phyloP scores from a whole-genome alignment of 2,797 vertebrate genomes.

The Benthosema pterotum region DNA sequence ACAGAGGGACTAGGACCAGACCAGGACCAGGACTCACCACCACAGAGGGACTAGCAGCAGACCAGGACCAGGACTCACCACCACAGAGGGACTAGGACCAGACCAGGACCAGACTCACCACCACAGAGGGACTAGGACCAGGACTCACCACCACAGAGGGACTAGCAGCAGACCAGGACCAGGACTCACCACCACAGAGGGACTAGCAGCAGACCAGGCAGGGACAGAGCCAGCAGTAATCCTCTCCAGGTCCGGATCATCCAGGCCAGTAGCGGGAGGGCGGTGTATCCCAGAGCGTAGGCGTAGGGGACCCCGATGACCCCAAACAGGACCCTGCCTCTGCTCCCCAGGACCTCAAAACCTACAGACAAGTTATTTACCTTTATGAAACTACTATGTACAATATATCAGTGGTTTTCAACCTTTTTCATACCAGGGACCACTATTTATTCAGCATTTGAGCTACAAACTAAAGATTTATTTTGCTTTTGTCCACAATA shows the following conservation, averaged over 20 bases:
- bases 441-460: too few relatives aligned
- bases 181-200: too few relatives aligned
- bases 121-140: conserved; percentile 77
- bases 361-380: too few relatives aligned
- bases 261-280: conserved; percentile 80
- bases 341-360: conserved; percentile 82
- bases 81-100: too few relatives aligned
- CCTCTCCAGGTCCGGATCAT: conserved; percentile 81
- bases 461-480: too few relatives aligned
- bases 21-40: conserved; percentile 64
- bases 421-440: too few relatives aligned
- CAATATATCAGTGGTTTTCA: too few relatives aligned
- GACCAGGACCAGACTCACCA: conserved; percentile 33
- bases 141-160: conserved; percentile 23
- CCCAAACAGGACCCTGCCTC: conserved; percentile 75
- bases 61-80: too few relatives aligned
- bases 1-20: conserved; percentile 72
- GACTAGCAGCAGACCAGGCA: conserved; percentile 71
- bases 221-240: conserved; percentile 73
- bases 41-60: too few relatives aligned
- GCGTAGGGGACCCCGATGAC: conserved; percentile 80
- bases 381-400: too few relatives aligned
- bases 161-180: too few relatives aligned
- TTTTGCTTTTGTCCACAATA: too few relatives aligned
- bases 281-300: conserved; percentile 80